Conservation (phyloP, 2,113 vertebrate species). For the Lycaon pictus region DNA sequence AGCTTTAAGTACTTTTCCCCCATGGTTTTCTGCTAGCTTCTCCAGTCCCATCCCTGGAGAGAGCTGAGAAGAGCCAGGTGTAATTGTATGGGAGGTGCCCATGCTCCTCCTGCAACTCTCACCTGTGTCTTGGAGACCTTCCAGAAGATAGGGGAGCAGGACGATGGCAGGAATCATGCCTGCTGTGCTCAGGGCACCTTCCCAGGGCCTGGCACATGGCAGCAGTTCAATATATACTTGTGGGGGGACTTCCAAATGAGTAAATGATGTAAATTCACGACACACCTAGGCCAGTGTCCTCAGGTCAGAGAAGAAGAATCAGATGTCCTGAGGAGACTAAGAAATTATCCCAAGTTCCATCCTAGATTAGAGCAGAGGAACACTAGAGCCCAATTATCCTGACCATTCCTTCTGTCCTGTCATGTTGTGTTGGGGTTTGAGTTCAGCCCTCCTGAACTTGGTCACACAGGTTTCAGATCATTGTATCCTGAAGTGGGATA, state of each 20-base stretch:
- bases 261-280: not conserved
- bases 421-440: not conserved
- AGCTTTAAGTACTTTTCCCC: constrained; percentile 72
- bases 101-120: not conserved
- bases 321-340: not conserved
- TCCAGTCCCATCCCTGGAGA: not conserved
- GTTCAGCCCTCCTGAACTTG: not conserved
- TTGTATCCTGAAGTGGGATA: not conserved
- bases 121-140: not conserved
- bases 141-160: not conserved
- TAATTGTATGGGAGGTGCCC: not conserved
- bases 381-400: not conserved
- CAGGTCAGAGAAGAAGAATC: not conserved
- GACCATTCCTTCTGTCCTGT: not conserved
- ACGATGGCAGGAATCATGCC: no score
- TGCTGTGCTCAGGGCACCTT: not conserved
- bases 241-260: not conserved
- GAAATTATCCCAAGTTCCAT: not conserved
- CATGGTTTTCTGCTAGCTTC: constrained; percentile 64
- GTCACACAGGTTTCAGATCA: not conserved
- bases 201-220: not conserved
- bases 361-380: not conserved
- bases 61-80: not conserved
- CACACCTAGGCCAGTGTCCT: not conserved
- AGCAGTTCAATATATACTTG: not conserved